A percentile compares a stretch with the other conserved stretches of the same genome.
Evolutionary conservation across 1,140 invertebrate genomes (phyloP).

Genomic region (Trinorchestia longiramus): DNA sequence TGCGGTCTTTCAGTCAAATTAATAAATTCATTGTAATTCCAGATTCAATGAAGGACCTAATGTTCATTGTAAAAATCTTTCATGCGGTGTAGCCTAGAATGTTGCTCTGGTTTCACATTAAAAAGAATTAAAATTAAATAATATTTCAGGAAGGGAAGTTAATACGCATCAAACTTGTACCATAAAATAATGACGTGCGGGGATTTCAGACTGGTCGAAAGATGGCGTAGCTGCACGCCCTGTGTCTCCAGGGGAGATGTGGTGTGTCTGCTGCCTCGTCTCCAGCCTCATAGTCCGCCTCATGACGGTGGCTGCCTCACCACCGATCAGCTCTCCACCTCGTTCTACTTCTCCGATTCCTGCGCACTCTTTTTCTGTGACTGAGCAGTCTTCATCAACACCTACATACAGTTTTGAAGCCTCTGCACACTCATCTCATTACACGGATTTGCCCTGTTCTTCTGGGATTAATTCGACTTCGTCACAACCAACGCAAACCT

Average conservation of each 20-base stretch:
- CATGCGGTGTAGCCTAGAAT: too few relatives aligned
- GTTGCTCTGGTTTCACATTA: too few relatives aligned
- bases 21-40: too few relatives aligned
- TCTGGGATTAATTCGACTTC: neutral
- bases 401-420: neutral
- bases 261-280: conserved; percentile 4
- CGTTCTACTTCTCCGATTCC: neutral
- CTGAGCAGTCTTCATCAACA: neutral
- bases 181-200: neutral
- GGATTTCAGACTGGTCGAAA: neutral
- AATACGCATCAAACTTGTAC: too few relatives aligned
- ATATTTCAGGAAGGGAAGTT: too few relatives aligned
- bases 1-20: too few relatives aligned
- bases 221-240: neutral
- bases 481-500: neutral
- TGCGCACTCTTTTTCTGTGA: neutral
- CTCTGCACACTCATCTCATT: neutral
- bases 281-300: neutral
- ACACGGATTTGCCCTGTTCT: neutral
- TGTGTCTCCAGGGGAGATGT: neutral
- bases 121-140: too few relatives aligned
- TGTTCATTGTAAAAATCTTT: too few relatives aligned
- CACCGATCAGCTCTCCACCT: neutral
- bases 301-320: neutral
- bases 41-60: too few relatives aligned